Base-by-base conservation (phyloP, 2,888 invertebrate genomes). In the Brachycybe producta region DNA sequence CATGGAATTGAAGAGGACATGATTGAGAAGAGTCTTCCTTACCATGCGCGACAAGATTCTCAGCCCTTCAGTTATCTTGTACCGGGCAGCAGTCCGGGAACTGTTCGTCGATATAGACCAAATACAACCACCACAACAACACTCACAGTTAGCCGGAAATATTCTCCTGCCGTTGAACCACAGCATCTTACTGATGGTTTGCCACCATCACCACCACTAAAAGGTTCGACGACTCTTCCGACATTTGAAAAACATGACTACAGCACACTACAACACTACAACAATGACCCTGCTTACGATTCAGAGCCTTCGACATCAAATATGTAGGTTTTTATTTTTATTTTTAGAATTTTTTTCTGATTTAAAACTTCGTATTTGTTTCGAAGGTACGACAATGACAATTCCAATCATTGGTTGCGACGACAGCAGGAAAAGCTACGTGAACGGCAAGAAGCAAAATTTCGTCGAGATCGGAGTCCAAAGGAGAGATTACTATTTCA, bases 21-120 rank as follows among this genome's bases (percentile, higher is more conserved):
- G 65, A 75, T 73, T 57, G 73, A 73, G 57, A 74, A 73, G 57
- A 76, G 79, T 67, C 21, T 36, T 24, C 88, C 90, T 60, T 90
- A 90, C 71, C 88, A 90, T 80, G 87, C 88, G 63, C 76, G 88
- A 62, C 80, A 84, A 60, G 84, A 87, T 69, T 84, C 84, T 61
- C 78, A 84, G 61, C 90, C 90, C 55, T 88, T 88, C 71, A 84
- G 84, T 52, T 90, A 90, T 77, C 85, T 85, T 51, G 79, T 76
- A 55, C 54, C 55, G 7, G 41, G 52, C 13, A 48, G 53, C 27
- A 54, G 54, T 43, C 54, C 54, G 3, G 28, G 40, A 5, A 39
- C 40, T 11, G 15, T 43, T 13, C 8, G 43, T 8, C 24, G 36
- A 28, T 23, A 27, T 39, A 17, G 24, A 21, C n/a, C 40, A 17